These are phyloP conservation scores for Argyresthia albistria DNA, from an alignment of 2,888 invertebrate genomes.

Conservation along the genomic window DNA sequence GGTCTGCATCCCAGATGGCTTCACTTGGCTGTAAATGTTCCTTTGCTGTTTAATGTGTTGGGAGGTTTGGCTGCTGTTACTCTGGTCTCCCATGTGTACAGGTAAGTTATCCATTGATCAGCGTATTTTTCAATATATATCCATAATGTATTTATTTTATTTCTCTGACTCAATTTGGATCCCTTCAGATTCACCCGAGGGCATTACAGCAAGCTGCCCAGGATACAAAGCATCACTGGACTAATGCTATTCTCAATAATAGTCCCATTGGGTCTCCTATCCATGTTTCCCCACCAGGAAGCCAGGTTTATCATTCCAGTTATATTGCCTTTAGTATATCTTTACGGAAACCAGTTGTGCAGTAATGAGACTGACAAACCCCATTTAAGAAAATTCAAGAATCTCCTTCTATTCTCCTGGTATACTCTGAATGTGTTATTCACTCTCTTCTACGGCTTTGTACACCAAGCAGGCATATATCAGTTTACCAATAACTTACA, in stretches of 20 bases:
- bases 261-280: conserved; percentile 81
- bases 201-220: conserved; percentile 80
- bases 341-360: conserved; percentile 76
- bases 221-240: conserved; percentile 83
- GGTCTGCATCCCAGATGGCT: conserved; percentile 89
- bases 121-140: not conserved
- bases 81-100: conserved; percentile 67
- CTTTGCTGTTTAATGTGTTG: conserved; percentile 86
- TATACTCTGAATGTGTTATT: conserved; percentile 78
- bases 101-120: conserved; percentile 35
- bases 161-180: not conserved
- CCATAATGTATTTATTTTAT: not conserved
- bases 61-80: conserved; percentile 77
- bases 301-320: conserved; percentile 91
- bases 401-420: conserved; percentile 71
- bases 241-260: conserved; percentile 83
- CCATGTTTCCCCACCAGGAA: conserved; percentile 93
- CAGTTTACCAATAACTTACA: conserved; percentile 76
- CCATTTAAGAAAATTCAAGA: conserved; percentile 39
- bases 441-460: conserved; percentile 85
- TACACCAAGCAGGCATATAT: conserved; percentile 91
- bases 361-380: conserved; percentile 37
- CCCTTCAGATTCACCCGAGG: conserved; percentile 70
- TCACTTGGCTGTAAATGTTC: conserved; percentile 87
- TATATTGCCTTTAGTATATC: conserved; percentile 83